Percentiles rank a stretch among this genome's conserved stretches.
These are phyloP conservation scores for Grantiella picta DNA, from an alignment of 2,113 vertebrate species.

Conservation along the genomic window DNA sequence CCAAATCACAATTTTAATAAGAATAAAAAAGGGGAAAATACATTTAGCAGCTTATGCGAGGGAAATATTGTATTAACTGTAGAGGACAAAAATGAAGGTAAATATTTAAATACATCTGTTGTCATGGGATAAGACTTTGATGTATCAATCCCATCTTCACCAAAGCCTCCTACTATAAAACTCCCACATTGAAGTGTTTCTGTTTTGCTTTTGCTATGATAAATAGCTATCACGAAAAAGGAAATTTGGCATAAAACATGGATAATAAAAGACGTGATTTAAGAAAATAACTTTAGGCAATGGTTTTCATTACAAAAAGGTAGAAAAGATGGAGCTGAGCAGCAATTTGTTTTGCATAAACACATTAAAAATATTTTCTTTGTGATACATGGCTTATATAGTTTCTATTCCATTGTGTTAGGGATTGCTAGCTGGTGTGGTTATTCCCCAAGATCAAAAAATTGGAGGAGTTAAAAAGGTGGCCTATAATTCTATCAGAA, in stretches of 20 bases:
- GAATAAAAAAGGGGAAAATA: slow-evolving; percentile 36
- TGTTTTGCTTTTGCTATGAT: slow-evolving; percentile 53
- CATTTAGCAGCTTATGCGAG: not conserved
- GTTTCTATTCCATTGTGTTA: not conserved
- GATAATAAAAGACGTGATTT: slow-evolving; percentile 19
- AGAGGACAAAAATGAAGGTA: slow-evolving; percentile 46
- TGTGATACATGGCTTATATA: not conserved
- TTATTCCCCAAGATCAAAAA: not conserved
- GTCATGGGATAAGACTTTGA: slow-evolving; percentile 31
- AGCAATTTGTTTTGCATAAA: slow-evolving; percentile 29
- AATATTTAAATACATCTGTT: slow-evolving; percentile 65
- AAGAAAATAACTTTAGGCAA: slow-evolving; percentile 36
- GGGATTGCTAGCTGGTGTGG: not conserved
- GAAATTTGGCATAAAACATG: not conserved
- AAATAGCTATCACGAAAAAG: slow-evolving; percentile 30
- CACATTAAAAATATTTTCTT: not conserved
- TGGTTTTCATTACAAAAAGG: slow-evolving; percentile 39
- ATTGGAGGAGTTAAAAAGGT: not conserved
- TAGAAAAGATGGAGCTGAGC: slow-evolving; percentile 23
- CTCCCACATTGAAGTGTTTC: not conserved
- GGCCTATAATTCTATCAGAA: not conserved
- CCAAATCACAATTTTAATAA: slow-evolving; percentile 55
- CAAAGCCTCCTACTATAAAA: slow-evolving; percentile 22
- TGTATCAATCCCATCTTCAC: slow-evolving; percentile 34
- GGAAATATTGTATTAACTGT: slow-evolving; percentile 41